Evolutionary conservation across 2,113 vertebrate genomes (phyloP), one percentile per base, ranked within the genome.

Genomic region (Chloebia gouldiae): DNA sequence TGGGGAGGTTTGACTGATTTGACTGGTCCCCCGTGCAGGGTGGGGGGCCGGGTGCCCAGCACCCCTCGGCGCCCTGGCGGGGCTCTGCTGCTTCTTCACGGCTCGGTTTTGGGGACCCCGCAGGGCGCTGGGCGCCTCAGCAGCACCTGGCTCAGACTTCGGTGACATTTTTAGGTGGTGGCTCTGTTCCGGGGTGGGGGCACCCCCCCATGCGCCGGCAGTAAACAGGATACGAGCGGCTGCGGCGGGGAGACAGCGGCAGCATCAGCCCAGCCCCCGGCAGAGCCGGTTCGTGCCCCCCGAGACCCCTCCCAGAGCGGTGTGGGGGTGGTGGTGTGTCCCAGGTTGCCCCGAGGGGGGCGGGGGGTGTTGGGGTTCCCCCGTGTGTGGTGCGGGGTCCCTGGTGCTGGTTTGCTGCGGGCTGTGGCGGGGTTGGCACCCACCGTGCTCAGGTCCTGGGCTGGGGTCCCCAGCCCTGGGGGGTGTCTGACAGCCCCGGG

Each of bases 181-280:
- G 22, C 42, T 51, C 14, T 71, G 91, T 91, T 87, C 91, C 88
- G 88, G 91, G 91, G 81, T 7, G 84, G n/a, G 65, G 60, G 39
- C 8, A 40, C 70, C 51, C 80, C 84, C 77, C 77, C 37, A 23
- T 5, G 51, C 1, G 15, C 61, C 37, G 7, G 45, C 68, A 2
- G 78, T 63, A 92, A 90, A 94, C 94, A 92, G 94, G 94, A 95
- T 90, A 95, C 73, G 47, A 68, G 81, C 30, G 20, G 47, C 64
- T 47, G 83, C 31, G 59, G 91, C 7, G 76, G 25, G 56, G 82
- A 37, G 33, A 17, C 57, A 16, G 78, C 57, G 13, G 37, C 50
- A 28, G 90, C 86, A 71, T 20, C 86, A 2, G 22, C 57, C 27
- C 81, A 9, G n/a, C 42, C 57, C 50, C 33, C 18, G 53, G 6